Base-by-base conservation (phyloP, 2,797 vertebrate species). In the Ispidina picta region DNA sequence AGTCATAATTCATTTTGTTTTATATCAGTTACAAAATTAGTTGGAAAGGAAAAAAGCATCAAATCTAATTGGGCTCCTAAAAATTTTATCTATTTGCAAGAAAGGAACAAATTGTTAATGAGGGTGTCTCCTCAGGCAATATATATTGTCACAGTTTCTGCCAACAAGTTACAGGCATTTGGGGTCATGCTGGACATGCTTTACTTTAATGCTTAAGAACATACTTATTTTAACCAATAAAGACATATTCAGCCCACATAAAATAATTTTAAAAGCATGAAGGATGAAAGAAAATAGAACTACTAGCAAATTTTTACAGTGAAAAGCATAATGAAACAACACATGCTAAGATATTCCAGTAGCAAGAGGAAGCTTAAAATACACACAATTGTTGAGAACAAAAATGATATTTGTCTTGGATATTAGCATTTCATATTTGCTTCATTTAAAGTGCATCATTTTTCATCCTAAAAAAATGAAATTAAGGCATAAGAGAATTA, bases 11-110 rank as follows among this genome's bases (percentile, higher is more conserved):
- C 35, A 79, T 94, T 86, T 80, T 86, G 90, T 10, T 94, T 91
- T 72, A 49, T 88, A 95, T 95, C 93, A 89, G 65, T 94, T 94
- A 86, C 86, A 86, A 79, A 72, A 92, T 95, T 92, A 88, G 81
- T 39, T 66, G 71, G 81, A 80, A 86, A 86, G 54, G n/a, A n/a
- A 91, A 83, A 90, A 91, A 91, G 55, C 90, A 93, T 90, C 64
- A 60, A 59, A 65, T 64, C 65, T 76, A 97, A 94, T 85, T 80
- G 83, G 41, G 78, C 56, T 81, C 62, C 64, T 51, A 73, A 94
- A 81, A 62, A 65, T 83, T 88, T 83, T 73, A 70, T 93, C 86
- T 85, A 25, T 68, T 83, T 84, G 58, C 60, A 72, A 59, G 94
- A 94, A 87, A 46, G 77, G 88, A 94, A 81, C 64, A 92, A 92